phyloP scores from a whole-genome alignment of 1,140 invertebrate species.

The Zaprionus capensis region DNA sequence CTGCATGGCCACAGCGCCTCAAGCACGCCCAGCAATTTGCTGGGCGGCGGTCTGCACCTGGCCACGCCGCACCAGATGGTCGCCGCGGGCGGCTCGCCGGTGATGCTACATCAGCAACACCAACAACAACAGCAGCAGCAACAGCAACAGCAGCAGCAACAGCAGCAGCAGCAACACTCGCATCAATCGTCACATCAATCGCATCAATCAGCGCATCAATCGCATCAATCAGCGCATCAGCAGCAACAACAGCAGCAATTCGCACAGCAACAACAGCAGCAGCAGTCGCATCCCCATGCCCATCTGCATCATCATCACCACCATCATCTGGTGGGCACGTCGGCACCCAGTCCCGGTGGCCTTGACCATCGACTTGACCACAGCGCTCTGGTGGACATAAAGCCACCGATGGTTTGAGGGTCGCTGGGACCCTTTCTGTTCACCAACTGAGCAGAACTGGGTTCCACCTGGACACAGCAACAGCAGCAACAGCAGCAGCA shows the following conservation, averaged over 20 bases:
- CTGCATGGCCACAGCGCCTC: slow-evolving; percentile 73
- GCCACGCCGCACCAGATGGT: slow-evolving; percentile 81
- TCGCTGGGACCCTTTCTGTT: slow-evolving; percentile 83
- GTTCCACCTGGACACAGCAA: slow-evolving; percentile 61
- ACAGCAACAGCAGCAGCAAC: slow-evolving; percentile 48
- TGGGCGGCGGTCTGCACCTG: slow-evolving; percentile 76
- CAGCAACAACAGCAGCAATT: slow-evolving; percentile 50
- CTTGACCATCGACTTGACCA: slow-evolving; percentile 70
- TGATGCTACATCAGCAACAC: slow-evolving; percentile 80
- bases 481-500: slow-evolving; percentile 14
- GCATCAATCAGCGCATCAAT: slow-evolving; percentile 32
- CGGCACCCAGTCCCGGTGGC: slow-evolving; percentile 73
- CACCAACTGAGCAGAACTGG: slow-evolving; percentile 73
- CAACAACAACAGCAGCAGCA: slow-evolving; percentile 65
- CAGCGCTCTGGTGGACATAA: slow-evolving; percentile 76
- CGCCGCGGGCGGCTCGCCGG: slow-evolving; percentile 82
- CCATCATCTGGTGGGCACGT: slow-evolving; percentile 60
- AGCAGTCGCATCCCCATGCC: slow-evolving; percentile 70
- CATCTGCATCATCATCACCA: slow-evolving; percentile 81
- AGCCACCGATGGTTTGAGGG: slow-evolving; percentile 84
- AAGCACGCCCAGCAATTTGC: slow-evolving; percentile 72
- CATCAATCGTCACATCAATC: slow-evolving; percentile 46
- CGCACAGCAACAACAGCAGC: slow-evolving; percentile 66
- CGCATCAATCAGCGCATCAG: slow-evolving; percentile 30
- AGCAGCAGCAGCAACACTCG: slow-evolving; percentile 41